Evolutionary conservation across 1,140 invertebrate species (phyloP).

Genomic region (Periplaneta americana): DNA sequence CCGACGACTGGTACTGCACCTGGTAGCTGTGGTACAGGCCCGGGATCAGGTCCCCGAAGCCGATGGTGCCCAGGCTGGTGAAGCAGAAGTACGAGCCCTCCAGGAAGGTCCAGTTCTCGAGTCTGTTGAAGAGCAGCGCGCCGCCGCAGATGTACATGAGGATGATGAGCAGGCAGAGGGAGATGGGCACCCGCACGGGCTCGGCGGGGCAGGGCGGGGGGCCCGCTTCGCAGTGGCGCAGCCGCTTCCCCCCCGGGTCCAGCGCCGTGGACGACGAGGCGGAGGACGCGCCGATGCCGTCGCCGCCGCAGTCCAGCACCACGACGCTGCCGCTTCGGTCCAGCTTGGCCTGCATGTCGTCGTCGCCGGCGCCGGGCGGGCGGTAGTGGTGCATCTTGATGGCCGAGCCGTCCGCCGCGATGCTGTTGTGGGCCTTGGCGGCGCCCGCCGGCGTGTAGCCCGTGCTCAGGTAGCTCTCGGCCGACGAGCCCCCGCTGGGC

Average conservation of each 20-base stretch:
- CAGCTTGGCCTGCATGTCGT: conserved; percentile 17
- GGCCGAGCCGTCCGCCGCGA: conserved; percentile 4
- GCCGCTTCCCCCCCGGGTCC: conserved; percentile 1
- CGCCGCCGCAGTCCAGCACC: conserved; percentile 24
- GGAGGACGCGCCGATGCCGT: conserved; percentile 28
- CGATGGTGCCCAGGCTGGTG: conserved; percentile 83
- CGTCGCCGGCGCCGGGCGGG: conserved; percentile 29
- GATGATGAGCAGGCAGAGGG: conserved; percentile 83
- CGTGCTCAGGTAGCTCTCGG: conserved; percentile 16
- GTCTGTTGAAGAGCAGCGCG: conserved; percentile 82
- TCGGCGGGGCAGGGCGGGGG: conserved; percentile 29
- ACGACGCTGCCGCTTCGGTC: conserved; percentile 6
- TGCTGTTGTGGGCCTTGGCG: conserved; percentile 7
- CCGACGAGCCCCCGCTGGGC: conserved; percentile 26
- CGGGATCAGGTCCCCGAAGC: conserved; percentile 79
- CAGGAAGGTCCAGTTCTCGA: conserved; percentile 84
- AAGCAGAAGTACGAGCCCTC: conserved; percentile 95
- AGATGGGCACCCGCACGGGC: conserved; percentile 71
- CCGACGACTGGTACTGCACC: conserved; percentile 5
- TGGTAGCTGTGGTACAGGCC: conserved; percentile 30
- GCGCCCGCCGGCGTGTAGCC: background rate
- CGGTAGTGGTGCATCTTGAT: conserved; percentile 33
- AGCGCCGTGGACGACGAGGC: conserved; percentile 26
- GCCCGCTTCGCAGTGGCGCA: background rate
- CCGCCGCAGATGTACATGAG: conserved; percentile 86